phyloP scores from a whole-genome alignment of 2,888 invertebrate genomes.

The Ditylenchus weischeri region DNA sequence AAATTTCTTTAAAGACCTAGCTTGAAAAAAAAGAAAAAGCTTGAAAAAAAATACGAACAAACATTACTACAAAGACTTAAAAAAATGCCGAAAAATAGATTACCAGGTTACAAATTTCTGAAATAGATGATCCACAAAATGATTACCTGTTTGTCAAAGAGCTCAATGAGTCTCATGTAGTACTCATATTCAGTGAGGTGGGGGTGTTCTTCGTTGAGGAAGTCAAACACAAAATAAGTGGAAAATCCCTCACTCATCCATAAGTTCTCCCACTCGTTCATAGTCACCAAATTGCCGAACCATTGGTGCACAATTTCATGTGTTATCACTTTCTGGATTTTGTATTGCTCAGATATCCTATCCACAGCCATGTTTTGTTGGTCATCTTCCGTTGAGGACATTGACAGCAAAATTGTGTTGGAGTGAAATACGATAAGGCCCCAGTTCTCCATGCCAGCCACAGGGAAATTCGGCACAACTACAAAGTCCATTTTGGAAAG shows the following conservation, averaged over 20 bases:
- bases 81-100: too few species aligned
- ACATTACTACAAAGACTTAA: too few species aligned
- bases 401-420: constrained; percentile 47
- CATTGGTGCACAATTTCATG: constrained; percentile 62
- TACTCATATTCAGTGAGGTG: constrained; percentile 51
- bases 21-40: too few species aligned
- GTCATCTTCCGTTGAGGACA: constrained; percentile 10
- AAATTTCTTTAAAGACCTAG: too few species aligned
- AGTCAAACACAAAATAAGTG: constrained; percentile 56
- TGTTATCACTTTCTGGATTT: constrained; percentile 58
- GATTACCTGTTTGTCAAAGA: constrained; percentile 37
- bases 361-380: constrained; percentile 51
- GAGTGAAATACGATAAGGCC: constrained; percentile 60
- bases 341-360: constrained; percentile 49
- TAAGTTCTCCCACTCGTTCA: constrained; percentile 57
- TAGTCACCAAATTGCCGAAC: constrained; percentile 60
- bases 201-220: constrained; percentile 46
- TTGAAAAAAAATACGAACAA: too few species aligned
- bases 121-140: too few species aligned
- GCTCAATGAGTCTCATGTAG: constrained; percentile 37
- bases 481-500: constrained; percentile 60
- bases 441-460: constrained; percentile 63
- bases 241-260: constrained; percentile 60
- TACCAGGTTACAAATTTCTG: too few species aligned
- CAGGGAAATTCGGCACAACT: constrained; percentile 60